Conservation (phyloP, 2,888 invertebrate genomes). For the Clitarchus hookeri region DNA sequence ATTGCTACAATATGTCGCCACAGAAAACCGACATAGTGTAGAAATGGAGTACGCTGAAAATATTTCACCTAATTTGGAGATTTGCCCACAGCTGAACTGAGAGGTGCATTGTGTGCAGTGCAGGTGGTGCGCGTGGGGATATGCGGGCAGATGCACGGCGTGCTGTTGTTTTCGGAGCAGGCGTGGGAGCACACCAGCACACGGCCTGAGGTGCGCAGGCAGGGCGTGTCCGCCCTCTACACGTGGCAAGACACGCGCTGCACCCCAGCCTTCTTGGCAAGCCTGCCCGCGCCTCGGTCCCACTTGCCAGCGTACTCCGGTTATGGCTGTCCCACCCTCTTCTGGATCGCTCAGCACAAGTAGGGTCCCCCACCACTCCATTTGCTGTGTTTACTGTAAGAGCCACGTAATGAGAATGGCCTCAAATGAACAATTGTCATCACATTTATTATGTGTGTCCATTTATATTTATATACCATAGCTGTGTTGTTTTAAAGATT, state of each 20-base stretch:
- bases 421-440: too few species aligned
- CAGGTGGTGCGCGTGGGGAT: slow-evolving; percentile 68
- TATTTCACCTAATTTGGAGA: not conserved
- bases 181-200: slow-evolving; percentile 67
- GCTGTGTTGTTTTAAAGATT: too few species aligned
- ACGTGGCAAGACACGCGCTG: slow-evolving; percentile 90
- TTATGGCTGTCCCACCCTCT: slow-evolving; percentile 79
- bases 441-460: too few species aligned
- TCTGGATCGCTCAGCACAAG: slow-evolving; percentile 78
- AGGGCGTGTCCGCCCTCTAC: slow-evolving; percentile 70
- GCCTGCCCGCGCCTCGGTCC: slow-evolving; percentile 73
- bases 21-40: too few species aligned
- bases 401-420: too few species aligned
- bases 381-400: not conserved
- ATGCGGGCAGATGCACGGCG: slow-evolving; percentile 89
- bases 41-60: too few species aligned
- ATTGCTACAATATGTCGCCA: too few species aligned
- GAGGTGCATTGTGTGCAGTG: slow-evolving; percentile 37
- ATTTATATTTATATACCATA: too few species aligned
- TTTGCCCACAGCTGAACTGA: not conserved
- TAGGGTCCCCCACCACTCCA: slow-evolving; percentile 45
- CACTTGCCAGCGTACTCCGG: slow-evolving; percentile 77
- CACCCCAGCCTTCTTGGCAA: slow-evolving; percentile 70
- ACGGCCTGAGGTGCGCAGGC: slow-evolving; percentile 65
- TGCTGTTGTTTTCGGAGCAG: slow-evolving; percentile 68